Evolutionary conservation across 2,113 vertebrate genomes (phyloP).

Genomic region (Scopus umbretta): DNA sequence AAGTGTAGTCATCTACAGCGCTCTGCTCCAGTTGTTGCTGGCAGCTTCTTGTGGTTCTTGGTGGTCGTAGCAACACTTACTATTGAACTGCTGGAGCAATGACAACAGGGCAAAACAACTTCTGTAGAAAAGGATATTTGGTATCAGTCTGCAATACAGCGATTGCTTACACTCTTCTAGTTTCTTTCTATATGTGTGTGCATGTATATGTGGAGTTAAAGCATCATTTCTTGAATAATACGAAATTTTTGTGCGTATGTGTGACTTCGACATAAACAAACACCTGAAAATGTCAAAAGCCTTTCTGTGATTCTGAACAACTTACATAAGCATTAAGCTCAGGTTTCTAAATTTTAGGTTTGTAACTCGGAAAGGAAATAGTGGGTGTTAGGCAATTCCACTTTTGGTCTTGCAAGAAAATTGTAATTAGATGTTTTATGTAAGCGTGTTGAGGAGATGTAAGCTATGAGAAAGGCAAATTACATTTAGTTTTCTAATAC

Average conservation of each 20-base stretch:
- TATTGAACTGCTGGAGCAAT: not conserved
- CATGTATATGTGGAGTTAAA: not conserved
- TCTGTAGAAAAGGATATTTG: not conserved
- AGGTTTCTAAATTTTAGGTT: not conserved
- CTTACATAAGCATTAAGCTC: not conserved
- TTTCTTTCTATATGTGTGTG: not conserved
- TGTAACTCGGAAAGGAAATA: not conserved
- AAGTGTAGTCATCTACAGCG: no score
- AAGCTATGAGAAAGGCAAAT: not conserved
- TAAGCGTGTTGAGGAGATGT: not conserved
- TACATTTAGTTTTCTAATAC: not conserved
- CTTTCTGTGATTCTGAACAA: not conserved
- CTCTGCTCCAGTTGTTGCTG: not conserved
- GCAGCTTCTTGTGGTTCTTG: not conserved
- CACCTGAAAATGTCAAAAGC: not conserved
- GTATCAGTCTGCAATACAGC: not conserved
- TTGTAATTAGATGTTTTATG: not conserved
- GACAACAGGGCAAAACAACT: not conserved
- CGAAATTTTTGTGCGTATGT: rapidly evolving
- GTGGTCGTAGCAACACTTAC: not conserved
- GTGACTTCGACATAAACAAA: not conserved
- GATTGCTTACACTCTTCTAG: not conserved
- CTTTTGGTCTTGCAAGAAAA: not conserved
- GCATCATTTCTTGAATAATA: not conserved
- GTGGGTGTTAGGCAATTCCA: not conserved